phyloP scores from a whole-genome alignment of 1,140 invertebrate genomes.

The Apis laboriosa region DNA sequence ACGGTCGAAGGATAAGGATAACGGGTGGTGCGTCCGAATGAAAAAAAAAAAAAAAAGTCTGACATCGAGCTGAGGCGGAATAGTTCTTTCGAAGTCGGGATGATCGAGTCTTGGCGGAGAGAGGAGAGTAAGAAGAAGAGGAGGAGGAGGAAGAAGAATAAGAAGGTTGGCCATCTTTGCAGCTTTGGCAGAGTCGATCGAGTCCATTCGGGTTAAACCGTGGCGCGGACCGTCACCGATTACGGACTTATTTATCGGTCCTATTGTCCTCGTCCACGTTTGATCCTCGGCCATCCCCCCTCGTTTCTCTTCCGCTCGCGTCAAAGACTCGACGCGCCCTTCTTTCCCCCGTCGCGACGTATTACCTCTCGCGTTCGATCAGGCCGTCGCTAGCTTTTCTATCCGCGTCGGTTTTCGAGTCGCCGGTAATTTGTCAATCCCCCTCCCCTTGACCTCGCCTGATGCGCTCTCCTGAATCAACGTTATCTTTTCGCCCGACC shows the following conservation, averaged over 20 bases:
- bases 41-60: slow-evolving; percentile 15
- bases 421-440: slow-evolving; percentile 59
- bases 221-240: slow-evolving; percentile 57
- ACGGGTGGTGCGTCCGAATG: not conserved
- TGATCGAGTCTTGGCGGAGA: slow-evolving; percentile 21
- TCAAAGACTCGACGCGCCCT: slow-evolving; percentile 49
- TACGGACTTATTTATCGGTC: slow-evolving; percentile 68
- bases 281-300: not conserved
- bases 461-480: slow-evolving; percentile 53
- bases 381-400: slow-evolving; percentile 51
- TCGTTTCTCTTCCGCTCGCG: not conserved
- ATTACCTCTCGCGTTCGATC: slow-evolving; percentile 59
- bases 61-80: slow-evolving; percentile 9
- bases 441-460: not conserved
- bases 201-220: slow-evolving; percentile 41
- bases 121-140: not conserved
- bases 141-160: slow-evolving; percentile 16
- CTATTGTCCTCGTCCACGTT: slow-evolving; percentile 56
- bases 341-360: slow-evolving; percentile 52
- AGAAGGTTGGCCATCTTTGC: not conserved
- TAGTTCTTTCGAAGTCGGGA: slow-evolving; percentile 32
- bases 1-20: slow-evolving; percentile 8
- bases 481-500: slow-evolving; percentile 39
- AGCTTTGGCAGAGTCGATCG: slow-evolving; percentile 60
- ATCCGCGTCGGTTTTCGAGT: slow-evolving; percentile 59